Evolutionary conservation across 2,113 vertebrate species (phyloP).

Genomic region (Macrotis lagotis): DNA sequence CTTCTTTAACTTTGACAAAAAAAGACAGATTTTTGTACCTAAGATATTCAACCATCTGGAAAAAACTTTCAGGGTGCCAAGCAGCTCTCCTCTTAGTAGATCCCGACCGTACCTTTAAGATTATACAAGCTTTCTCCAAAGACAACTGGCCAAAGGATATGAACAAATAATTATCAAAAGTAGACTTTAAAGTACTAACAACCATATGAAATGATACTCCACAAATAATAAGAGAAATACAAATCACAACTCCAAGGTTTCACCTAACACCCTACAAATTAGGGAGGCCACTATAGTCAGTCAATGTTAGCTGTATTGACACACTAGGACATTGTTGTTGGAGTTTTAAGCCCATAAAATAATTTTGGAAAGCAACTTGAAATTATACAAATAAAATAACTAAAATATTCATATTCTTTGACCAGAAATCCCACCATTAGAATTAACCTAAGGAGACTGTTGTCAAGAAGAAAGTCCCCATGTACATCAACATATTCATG

Average conservation of each 20-base stretch:
- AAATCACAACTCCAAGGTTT: background rate
- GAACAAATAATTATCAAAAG: background rate
- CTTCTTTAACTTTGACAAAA: background rate
- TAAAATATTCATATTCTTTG: background rate
- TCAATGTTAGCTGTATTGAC: background rate
- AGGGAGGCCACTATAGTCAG: background rate
- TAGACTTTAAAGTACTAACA: background rate
- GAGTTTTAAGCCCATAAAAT: background rate
- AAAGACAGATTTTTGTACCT: background rate
- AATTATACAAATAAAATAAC: background rate
- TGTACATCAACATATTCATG: background rate
- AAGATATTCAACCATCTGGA: background rate
- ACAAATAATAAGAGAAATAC: background rate
- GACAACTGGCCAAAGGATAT: background rate
- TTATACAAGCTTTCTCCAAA: background rate
- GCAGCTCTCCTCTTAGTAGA: background rate
- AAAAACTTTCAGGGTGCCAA: background rate
- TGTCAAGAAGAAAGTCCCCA: background rate
- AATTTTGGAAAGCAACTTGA: background rate
- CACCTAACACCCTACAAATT: background rate
- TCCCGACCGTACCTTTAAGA: background rate
- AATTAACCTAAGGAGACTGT: background rate
- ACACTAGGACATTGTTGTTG: background rate
- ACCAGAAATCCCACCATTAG: background rate
- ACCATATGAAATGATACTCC: background rate